These are phyloP conservation scores for Enteromius trimaculatus DNA, from an alignment of 2,797 vertebrate species.

Conservation along the genomic window DNA sequence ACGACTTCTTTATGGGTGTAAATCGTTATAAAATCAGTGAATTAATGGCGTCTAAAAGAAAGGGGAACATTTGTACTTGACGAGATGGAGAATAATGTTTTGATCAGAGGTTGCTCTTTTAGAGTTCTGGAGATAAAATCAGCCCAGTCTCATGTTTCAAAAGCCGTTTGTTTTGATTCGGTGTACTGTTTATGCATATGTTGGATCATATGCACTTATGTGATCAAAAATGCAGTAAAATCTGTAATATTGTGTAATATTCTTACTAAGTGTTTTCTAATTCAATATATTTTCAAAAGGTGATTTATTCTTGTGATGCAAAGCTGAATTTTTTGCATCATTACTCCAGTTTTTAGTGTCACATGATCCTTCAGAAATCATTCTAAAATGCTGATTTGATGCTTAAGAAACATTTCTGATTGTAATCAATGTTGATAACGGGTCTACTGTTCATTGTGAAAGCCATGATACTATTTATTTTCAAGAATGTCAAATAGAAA, in stretches of 20 bases:
- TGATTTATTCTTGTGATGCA: neutral
- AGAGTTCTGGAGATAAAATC: neutral
- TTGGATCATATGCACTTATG: neutral
- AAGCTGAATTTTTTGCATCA: neutral
- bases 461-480: neutral
- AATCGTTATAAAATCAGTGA: conserved; percentile 3
- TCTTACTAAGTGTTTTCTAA: neutral
- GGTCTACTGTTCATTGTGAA: neutral
- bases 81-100: neutral
- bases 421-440: neutral
- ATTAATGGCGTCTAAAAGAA: neutral
- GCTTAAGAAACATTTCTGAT: neutral
- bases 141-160: too few relatives aligned
- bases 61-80: neutral
- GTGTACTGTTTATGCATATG: too few relatives aligned
- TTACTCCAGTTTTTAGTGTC: neutral
- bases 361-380: neutral
- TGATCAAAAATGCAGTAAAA: neutral
- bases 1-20: conserved; percentile 57
- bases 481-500: neutral
- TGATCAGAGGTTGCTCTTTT: neutral
- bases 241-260: neutral
- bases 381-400: neutral
- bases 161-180: too few relatives aligned
- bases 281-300: neutral